phyloP scores from a whole-genome alignment of 2,113 vertebrate genomes.

The Triplophysa tibetana region DNA sequence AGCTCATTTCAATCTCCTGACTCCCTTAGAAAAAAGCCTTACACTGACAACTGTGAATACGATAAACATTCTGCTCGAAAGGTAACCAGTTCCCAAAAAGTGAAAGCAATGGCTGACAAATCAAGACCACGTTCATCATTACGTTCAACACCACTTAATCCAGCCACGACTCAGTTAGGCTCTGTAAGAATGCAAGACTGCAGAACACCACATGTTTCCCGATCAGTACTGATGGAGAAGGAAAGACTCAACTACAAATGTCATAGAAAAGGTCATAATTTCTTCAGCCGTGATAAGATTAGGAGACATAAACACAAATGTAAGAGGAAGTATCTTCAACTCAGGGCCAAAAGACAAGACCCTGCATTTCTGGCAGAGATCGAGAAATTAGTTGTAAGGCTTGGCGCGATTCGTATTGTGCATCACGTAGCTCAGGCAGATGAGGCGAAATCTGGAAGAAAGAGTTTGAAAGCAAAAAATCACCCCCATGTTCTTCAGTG shows the following conservation, averaged over 20 bases:
- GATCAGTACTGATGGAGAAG: slow-evolving; percentile 63
- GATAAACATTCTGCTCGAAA: slow-evolving; percentile 24
- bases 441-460: slow-evolving; percentile 58
- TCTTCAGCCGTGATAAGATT: slow-evolving; percentile 85
- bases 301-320: slow-evolving; percentile 93
- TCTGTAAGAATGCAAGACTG: slow-evolving; percentile 68
- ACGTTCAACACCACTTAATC: slow-evolving; percentile 78
- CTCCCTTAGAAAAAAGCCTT: slow-evolving; percentile 9
- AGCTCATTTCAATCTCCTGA: slow-evolving; percentile 20
- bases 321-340: slow-evolving; percentile 94
- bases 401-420: slow-evolving; percentile 88
- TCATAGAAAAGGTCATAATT: slow-evolving; percentile 84
- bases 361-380: slow-evolving; percentile 90
- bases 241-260: slow-evolving; percentile 91
- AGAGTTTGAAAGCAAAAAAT: slow-evolving; percentile 49
- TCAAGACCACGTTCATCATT: slow-evolving; percentile 63
- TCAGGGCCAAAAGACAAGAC: slow-evolving; percentile 82
- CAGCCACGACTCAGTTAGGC: slow-evolving; percentile 59
- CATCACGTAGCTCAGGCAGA: slow-evolving; percentile 69
- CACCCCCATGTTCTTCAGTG: slow-evolving; percentile 82
- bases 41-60: neutral
- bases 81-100: slow-evolving; percentile 19
- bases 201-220: slow-evolving; percentile 66
- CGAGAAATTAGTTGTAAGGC: slow-evolving; percentile 85
- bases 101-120: slow-evolving; percentile 66